Percentiles rank a stretch among this genome's conserved stretches.
phyloP scores from a whole-genome alignment of 2,888 invertebrate species.

The Eilema caniola region DNA sequence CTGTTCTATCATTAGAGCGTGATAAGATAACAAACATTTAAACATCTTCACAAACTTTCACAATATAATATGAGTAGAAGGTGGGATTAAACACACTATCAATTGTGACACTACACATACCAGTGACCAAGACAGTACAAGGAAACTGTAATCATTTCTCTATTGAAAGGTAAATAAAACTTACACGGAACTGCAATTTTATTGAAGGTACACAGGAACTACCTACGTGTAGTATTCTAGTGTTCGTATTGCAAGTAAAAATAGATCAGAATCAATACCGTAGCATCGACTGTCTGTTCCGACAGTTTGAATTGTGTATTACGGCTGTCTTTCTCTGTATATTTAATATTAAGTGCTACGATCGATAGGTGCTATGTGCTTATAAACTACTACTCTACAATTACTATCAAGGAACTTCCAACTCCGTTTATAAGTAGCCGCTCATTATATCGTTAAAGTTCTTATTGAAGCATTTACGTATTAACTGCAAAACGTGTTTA shows the following conservation, averaged over 20 bases:
- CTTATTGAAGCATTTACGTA: neutral
- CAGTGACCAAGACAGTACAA: neutral
- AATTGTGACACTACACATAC: too few species aligned
- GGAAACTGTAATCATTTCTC: too few species aligned
- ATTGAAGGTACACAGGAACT: neutral
- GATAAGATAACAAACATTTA: too few species aligned
- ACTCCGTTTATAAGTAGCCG: neutral
- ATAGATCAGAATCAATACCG: conserved; percentile 49
- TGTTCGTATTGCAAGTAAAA: conserved; percentile 38
- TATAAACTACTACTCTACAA: neutral
- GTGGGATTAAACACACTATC: too few species aligned
- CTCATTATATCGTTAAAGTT: neutral
- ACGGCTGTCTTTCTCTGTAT: conserved; percentile 11
- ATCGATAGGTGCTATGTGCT: conserved; percentile 13
- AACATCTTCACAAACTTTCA: too few species aligned
- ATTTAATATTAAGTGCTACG: conserved; percentile 20
- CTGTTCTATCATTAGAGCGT: too few species aligned
- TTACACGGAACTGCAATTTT: neutral
- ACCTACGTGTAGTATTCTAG: neutral
- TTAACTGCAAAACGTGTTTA: neutral
- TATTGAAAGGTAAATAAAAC: neutral
- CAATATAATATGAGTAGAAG: too few species aligned
- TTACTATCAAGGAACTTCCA: neutral
- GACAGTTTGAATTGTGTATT: conserved; percentile 6
- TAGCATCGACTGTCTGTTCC: conserved; percentile 10